These are phyloP conservation scores for Etheostoma perlongum DNA, from an alignment of 2,797 vertebrate species.

Conservation along the genomic window DNA sequence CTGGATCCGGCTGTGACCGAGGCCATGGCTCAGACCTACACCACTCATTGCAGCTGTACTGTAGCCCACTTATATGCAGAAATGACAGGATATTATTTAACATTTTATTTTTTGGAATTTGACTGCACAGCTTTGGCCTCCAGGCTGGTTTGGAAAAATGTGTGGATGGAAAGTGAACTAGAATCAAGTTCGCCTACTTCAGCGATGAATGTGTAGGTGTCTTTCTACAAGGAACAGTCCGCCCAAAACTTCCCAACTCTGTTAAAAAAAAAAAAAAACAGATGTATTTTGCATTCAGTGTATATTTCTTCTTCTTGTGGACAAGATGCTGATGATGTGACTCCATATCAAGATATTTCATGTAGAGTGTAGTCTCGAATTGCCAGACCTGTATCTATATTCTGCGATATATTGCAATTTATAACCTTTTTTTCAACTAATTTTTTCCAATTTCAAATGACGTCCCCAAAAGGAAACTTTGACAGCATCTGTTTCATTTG, in stretches of 20 bases:
- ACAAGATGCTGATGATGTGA: not conserved
- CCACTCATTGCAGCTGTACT: not conserved
- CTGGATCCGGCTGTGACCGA: slow-evolving; percentile 7
- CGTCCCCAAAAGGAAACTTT: no score
- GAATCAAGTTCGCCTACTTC: slow-evolving; percentile 11
- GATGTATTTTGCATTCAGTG: not conserved
- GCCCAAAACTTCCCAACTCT: not conserved
- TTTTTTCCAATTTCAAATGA: no score
- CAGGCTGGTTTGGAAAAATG: slow-evolving; percentile 47
- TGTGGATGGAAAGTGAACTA: slow-evolving; percentile 57
- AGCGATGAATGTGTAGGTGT: slow-evolving; percentile 47
- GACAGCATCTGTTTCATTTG: no score
- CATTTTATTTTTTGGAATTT: not conserved
- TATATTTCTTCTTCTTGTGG: not conserved
- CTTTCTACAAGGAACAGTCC: slow-evolving; percentile 11
- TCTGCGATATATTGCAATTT: no score
- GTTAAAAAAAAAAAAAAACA: slow-evolving; percentile 11
- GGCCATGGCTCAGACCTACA: not conserved
- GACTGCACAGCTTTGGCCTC: slow-evolving; percentile 19
- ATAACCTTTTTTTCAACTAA: no score
- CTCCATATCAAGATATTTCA: slow-evolving; percentile 1
- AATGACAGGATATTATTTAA: not conserved
- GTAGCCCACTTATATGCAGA: not conserved
- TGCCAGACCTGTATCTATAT: no score
- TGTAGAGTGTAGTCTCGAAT: not conserved